Base-by-base conservation (phyloP, 2,888 invertebrate genomes). In the Oligia fasciuncula region DNA sequence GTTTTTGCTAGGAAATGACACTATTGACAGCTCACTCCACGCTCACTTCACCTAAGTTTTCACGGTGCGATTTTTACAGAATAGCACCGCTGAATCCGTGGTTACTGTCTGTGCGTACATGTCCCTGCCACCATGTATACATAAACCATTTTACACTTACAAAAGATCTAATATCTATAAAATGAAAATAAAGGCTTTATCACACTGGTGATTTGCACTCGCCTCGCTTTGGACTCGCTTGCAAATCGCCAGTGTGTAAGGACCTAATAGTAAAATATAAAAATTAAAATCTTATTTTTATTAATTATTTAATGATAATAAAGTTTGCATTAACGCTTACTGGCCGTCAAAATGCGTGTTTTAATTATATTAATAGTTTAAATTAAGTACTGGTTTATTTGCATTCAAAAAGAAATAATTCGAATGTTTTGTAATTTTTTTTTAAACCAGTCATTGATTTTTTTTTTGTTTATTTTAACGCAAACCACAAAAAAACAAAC, bases 291-390 rank as follows among this genome's bases (percentile, higher is more conserved):
- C 78, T 75, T 77, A 85, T 35, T 29, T 73, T 4, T 68, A 77
- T 17, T 70, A 80, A 67, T 66, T 77, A 76, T 67, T 75, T 70
- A 79, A 62, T 77, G 6, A 79, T 69, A 80, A 88, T 87, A 86
- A 89, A 88, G 72, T 90, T 91, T 84, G 91, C 91, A 91, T 91
- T 91, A 88, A 87, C 79, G 84, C 88, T 92, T 94, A 94, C 95
- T 95, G 95, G 95, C 95, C 95, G 92, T 91, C 88, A 90, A 95
- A 95, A 95, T 95, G 94, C 95, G 90, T 83, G 86, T 85, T 85
- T 84, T 73, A 76, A 72, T n/a, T 63, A 43, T 35, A 77, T 69
- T 76, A 57, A 67, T 66, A 74, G 65, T 60, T 70, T 78, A 70
- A 63, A 79, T 80, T 77, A 84, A 80, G 81, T 77, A 85, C 81